Base-by-base conservation (phyloP, 2,113 vertebrate species). In the Megaceryle maxima region DNA sequence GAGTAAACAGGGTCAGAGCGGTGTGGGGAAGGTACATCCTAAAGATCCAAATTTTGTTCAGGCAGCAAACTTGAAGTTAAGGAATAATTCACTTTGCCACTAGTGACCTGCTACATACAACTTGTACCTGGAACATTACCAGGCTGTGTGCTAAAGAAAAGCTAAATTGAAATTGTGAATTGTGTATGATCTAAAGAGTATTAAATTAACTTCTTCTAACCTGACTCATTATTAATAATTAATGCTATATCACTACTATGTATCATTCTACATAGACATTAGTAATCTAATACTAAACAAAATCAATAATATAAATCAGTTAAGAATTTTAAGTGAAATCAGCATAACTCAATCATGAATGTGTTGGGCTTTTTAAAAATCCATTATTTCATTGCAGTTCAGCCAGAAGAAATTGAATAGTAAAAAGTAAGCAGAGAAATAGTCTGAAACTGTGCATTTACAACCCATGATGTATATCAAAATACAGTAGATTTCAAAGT, bases 181-280 rank as follows among this genome's bases (percentile, higher is more conserved):
- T 8, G 1, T 53, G 16, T 48, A 37, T 0, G 3, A 80, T 37
- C 35, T 70, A 35, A 53, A 77, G n/a, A 44, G 29, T 53, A 72
- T 59, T 87, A 90, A 92, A 97, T 87, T 59, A 87, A 75, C 56
- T 84, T 22, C 39, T 74, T 88, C 31, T 88, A 77, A 90, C 13
- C 39, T 78, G 66, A 56, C 20, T 75, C 5, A 14, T 79, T 78
- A 57, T 74, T 68, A 90, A 91, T 84, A 68, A 43, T 68, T 84
- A 81, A 18, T 57, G 35, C n/a, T 76, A 13, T 78, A 87, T 79
- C 77, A 60, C 48, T 76, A 35, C 37, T 41, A 31, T 46, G 64
- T 81, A 83, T 72, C 56, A 51, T n/a, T 77, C 29, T 78, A 70
- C 43, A 20, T 35, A 35, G 8, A 73, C 13, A 48, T 73, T 48